A percentile compares a stretch with the other conserved stretches of the same genome.
Evolutionary conservation across 2,888 invertebrate genomes (phyloP).

Genomic region (Tinea semifulvella): DNA sequence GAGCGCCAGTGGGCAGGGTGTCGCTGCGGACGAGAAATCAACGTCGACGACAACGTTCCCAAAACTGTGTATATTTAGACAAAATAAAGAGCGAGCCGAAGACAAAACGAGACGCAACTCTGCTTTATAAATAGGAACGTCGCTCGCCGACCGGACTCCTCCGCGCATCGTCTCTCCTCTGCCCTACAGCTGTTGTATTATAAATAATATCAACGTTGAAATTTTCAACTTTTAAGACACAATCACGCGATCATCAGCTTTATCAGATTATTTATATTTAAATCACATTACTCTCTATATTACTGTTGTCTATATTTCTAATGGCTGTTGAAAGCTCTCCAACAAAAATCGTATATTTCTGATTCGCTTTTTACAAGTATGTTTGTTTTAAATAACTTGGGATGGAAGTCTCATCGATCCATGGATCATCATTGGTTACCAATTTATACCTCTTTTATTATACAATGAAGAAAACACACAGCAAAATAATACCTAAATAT

Average conservation of each 20-base stretch:
- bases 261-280: neutral
- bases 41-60: slow-evolving; percentile 52
- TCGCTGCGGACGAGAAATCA: slow-evolving; percentile 49
- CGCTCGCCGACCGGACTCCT: slow-evolving; percentile 58
- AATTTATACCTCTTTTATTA: too few species aligned
- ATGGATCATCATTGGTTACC: too few species aligned
- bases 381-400: too few species aligned
- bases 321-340: neutral
- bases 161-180: slow-evolving; percentile 50
- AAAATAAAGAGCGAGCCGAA: slow-evolving; percentile 66
- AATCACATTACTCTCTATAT: neutral
- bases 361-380: too few species aligned
- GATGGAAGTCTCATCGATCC: too few species aligned
- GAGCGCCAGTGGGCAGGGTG: slow-evolving; percentile 54
- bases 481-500: too few species aligned
- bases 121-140: slow-evolving; percentile 65
- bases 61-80: slow-evolving; percentile 68
- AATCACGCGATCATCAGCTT: neutral
- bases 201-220: slow-evolving; percentile 48
- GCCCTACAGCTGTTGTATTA: slow-evolving; percentile 61
- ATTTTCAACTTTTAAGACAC: neutral
- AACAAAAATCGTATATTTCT: neutral
- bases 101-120: slow-evolving; percentile 67
- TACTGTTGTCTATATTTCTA: neutral
- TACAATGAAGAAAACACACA: too few species aligned